Conservation (phyloP, 2,888 invertebrate genomes). For the Drosophila subquinaria region DNA sequence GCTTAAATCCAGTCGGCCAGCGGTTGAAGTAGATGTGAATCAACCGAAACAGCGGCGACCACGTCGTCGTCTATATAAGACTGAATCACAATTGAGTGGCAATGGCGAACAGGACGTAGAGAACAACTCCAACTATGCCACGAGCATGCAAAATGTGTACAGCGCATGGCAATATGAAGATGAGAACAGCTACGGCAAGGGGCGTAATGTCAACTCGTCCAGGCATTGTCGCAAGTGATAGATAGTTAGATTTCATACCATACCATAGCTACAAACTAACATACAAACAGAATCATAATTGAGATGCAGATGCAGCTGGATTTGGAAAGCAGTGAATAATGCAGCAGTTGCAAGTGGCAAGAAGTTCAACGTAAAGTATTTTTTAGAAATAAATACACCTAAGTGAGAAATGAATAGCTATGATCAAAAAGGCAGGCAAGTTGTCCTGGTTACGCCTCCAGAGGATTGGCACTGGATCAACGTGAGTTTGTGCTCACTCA, state of each 20-base stretch:
- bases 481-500: constrained; percentile 3
- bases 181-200: constrained; percentile 77
- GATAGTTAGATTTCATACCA: constrained; percentile 45
- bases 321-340: constrained; percentile 1
- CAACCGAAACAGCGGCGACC: constrained; percentile 75
- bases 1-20: constrained; percentile 47
- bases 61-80: constrained; percentile 83
- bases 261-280: constrained; percentile 19
- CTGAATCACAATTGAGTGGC: constrained; percentile 71
- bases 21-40: constrained; percentile 36
- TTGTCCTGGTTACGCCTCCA: constrained; percentile 22
- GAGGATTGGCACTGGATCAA: constrained; percentile 11
- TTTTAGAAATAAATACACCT: constrained; percentile 56
- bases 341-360: constrained; percentile 11
- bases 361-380: constrained; percentile 53
- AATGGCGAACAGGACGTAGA: constrained; percentile 67
- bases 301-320: too few relatives aligned
- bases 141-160: constrained; percentile 70
- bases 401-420: constrained; percentile 23
- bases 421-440: constrained; percentile 24
- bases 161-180: constrained; percentile 68
- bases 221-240: constrained; percentile 80
- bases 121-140: constrained; percentile 77
- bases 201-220: constrained; percentile 68
- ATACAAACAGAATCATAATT: constrained; percentile 9